Base-by-base conservation (phyloP, 2,888 invertebrate genomes). In the Leucophenga montana region DNA sequence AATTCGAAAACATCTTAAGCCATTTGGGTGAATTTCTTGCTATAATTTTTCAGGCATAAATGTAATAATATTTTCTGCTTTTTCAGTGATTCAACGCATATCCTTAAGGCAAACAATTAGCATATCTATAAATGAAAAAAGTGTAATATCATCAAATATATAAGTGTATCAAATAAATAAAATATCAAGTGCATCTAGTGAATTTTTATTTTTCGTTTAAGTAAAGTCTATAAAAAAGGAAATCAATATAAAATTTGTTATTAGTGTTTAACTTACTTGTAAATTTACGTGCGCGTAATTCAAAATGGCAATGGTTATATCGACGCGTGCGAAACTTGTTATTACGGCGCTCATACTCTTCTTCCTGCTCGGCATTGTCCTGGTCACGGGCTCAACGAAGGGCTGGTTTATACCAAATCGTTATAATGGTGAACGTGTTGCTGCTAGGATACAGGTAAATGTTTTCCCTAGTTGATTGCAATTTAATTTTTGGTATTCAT, bases 241-340 rank as follows among this genome's bases (percentile, higher is more conserved):
- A n/a, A n/a, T n/a, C n/a, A n/a, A n/a, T n/a, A n/a, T n/a, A n/a
- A n/a, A n/a, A n/a, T n/a, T n/a, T n/a, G n/a, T n/a, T n/a, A n/a
- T n/a, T n/a, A n/a, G n/a, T n/a, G n/a, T n/a, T n/a, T n/a, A n/a
- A n/a, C n/a, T n/a, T n/a, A n/a, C n/a, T n/a, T n/a, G 39, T n/a
- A 54, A 31, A 48, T 18, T 33, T 18, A 31, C 61, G 68, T 39
- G 64, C 53, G 65, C 39, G 72, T 67, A n/a, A 74, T 68, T 20
- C 69, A 76, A 84, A 83, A 92, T 92, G 92, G 92, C 92, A 77
- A 92, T 92, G 91, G 92, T 92, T 84, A 90, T 92, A 79, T 92
- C 92, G 74, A 90, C 91, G 86, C 92, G 92, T 78, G 90, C 90
- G 66, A 91, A 91, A 90, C 91, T 90, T 88, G 91, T 92, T 80